phyloP scores from a whole-genome alignment of 2,797 vertebrate genomes.

The Cryptoblepharus egeriae region DNA sequence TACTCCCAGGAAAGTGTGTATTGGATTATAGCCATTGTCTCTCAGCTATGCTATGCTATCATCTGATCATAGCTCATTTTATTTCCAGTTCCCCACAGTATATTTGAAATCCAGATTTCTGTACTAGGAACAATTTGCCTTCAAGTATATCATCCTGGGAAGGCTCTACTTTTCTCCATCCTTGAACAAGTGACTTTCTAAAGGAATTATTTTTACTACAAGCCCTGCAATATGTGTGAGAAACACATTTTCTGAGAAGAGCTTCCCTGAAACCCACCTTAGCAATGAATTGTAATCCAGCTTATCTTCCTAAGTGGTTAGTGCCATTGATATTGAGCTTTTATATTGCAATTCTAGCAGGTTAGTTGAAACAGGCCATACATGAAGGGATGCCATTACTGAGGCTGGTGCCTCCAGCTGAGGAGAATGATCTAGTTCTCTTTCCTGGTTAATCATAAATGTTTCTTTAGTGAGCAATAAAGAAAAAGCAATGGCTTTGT shows the following conservation, averaged over 20 bases:
- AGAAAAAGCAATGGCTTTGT: constrained; percentile 74
- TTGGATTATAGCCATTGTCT: too few species aligned
- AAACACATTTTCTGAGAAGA: constrained; percentile 64
- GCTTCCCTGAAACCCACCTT: constrained; percentile 69
- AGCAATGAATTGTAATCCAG: constrained; percentile 70
- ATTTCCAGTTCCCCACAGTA: constrained; percentile 44
- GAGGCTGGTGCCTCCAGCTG: constrained; percentile 72
- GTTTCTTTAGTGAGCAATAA: constrained; percentile 77
- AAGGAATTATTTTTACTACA: constrained; percentile 67
- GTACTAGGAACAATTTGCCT: constrained; percentile 45
- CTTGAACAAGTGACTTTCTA: constrained; percentile 63
- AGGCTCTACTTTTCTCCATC: constrained; percentile 65
- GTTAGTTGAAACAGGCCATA: constrained; percentile 75
- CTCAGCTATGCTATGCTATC: background rate
- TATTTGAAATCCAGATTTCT: constrained; percentile 56
- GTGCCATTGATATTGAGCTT: constrained; percentile 72
- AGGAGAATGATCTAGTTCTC: constrained; percentile 71
- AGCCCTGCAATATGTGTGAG: constrained; percentile 65
- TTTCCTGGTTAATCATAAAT: constrained; percentile 76
- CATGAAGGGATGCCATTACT: constrained; percentile 72
- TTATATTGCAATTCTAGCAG: constrained; percentile 72
- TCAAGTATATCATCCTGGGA: constrained; percentile 61
- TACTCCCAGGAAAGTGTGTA: too few species aligned
- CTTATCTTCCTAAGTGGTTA: constrained; percentile 73
- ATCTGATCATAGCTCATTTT: constrained; percentile 41